Conservation (phyloP, 2,113 vertebrate species). For the Pedetes capensis region DNA sequence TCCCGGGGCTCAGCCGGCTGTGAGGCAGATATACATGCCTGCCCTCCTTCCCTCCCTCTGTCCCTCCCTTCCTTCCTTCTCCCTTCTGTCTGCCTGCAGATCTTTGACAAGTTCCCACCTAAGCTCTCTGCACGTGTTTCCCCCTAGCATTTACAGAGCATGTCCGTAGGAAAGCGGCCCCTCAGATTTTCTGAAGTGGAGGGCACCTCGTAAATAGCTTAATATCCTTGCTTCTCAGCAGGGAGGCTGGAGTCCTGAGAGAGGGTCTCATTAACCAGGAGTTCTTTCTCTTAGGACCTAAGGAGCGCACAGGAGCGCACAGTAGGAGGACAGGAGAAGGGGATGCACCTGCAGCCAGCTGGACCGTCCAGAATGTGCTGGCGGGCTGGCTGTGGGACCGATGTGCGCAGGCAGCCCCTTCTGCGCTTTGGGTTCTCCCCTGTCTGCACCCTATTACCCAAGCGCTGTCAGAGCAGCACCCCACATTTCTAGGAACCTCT, state of each 20-base stretch:
- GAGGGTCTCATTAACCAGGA: neutral
- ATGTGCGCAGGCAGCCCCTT: no score
- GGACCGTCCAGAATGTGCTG: no score
- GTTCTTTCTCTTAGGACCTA: no score
- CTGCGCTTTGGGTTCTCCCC: no score
- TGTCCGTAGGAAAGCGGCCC: neutral
- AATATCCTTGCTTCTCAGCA: slow-evolving; percentile 13
- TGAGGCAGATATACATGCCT: accelerated
- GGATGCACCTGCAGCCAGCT: no score
- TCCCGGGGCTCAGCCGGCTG: neutral
- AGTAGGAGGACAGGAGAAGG: accelerated
- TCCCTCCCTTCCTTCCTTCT: accelerated
- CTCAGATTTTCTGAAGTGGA: neutral
- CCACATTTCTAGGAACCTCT: no score
- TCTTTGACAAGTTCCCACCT: neutral
- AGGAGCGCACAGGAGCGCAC: accelerated
- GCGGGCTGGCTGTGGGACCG: no score
- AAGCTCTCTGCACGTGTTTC: neutral
- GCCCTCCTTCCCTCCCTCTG: neutral
- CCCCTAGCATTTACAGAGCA: neutral
- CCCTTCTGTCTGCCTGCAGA: neutral
- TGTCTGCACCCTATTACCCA: no score
- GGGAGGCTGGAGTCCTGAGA: neutral
- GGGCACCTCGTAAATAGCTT: slow-evolving; percentile 17
- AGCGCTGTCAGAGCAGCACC: no score